phyloP scores from a whole-genome alignment of 2,797 vertebrate species.

The Mycteria americana region DNA sequence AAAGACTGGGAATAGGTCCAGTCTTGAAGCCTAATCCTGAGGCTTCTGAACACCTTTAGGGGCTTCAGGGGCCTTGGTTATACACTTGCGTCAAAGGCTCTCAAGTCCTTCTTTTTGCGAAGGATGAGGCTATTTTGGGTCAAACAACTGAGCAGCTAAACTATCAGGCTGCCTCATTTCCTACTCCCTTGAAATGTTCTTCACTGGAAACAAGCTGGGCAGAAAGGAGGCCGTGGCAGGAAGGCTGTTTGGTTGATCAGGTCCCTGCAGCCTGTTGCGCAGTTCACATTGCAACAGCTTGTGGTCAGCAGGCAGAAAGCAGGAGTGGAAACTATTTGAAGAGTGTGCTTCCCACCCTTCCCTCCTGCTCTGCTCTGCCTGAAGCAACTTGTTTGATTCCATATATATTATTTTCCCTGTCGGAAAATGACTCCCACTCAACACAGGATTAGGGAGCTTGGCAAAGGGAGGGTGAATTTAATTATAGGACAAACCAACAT shows the following conservation, averaged over 20 bases:
- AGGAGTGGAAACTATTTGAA: slow-evolving; percentile 18
- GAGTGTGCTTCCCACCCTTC: not conserved
- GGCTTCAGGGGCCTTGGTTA: not conserved
- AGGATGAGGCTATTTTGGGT: not conserved
- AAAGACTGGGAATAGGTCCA: not conserved
- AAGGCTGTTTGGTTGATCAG: fast-evolving
- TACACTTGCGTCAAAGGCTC: fast-evolving
- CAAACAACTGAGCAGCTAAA: not conserved
- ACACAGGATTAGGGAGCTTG: slow-evolving; percentile 49
- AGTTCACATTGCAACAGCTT: not conserved
- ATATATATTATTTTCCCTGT: slow-evolving; percentile 21
- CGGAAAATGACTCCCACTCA: slow-evolving; percentile 38
- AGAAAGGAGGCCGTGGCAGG: not conserved
- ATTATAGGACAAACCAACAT: slow-evolving; percentile 48
- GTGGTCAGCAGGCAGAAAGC: not conserved
- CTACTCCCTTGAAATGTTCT: not conserved
- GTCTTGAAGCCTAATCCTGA: not conserved
- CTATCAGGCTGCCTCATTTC: not conserved
- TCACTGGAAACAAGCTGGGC: not conserved
- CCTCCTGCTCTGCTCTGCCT: not conserved
- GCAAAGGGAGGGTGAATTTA: slow-evolving; percentile 51
- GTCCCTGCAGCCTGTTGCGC: not conserved
- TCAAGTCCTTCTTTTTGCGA: not conserved
- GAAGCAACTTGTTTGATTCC: slow-evolving; percentile 42
- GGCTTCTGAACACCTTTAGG: not conserved